Evolutionary conservation across 2,113 vertebrate species (phyloP).

Genomic region (Kryptolebias marmoratus): DNA sequence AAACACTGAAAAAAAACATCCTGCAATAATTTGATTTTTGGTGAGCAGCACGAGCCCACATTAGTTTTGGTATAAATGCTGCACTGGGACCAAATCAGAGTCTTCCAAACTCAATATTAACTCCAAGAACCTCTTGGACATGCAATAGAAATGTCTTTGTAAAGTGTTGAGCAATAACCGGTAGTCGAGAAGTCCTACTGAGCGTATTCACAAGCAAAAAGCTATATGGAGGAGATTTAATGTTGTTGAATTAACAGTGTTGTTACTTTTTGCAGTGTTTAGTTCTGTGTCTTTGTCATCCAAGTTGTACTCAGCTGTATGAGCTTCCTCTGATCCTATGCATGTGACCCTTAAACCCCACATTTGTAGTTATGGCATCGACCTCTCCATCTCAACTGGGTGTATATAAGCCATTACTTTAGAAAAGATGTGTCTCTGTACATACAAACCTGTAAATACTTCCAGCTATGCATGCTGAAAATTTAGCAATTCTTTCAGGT

Average conservation of each 20-base stretch:
- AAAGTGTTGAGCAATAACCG: conserved; percentile 68
- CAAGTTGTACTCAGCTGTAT: conserved; percentile 52
- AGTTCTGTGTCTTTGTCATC: conserved; percentile 63
- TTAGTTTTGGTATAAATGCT: conserved; percentile 46
- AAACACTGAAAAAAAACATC: conserved; percentile 34
- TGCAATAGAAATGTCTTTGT: conserved; percentile 57
- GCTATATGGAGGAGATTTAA: conserved; percentile 44
- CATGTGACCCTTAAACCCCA: conserved; percentile 67
- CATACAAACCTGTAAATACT: conserved; percentile 89
- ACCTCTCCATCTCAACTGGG: conserved; percentile 73
- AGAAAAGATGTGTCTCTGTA: conserved; percentile 81
- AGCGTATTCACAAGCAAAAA: conserved; percentile 72
- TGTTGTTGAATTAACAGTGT: conserved; percentile 58
- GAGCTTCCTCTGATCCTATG: conserved; percentile 63
- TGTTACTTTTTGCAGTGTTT: conserved; percentile 63
- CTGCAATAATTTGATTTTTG: conserved; percentile 62
- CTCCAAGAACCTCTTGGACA: conserved; percentile 54
- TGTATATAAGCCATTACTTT: conserved; percentile 91
- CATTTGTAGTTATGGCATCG: conserved; percentile 70
- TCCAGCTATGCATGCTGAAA: conserved; percentile 95
- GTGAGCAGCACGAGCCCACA: conserved; percentile 34
- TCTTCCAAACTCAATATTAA: conserved; percentile 73
- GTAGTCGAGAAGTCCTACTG: conserved; percentile 50
- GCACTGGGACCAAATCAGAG: conserved; percentile 67
- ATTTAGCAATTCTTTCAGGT: conserved; percentile 97